phyloP scores from a whole-genome alignment of 1,140 invertebrate genomes.

The Chrysoperla carnea region DNA sequence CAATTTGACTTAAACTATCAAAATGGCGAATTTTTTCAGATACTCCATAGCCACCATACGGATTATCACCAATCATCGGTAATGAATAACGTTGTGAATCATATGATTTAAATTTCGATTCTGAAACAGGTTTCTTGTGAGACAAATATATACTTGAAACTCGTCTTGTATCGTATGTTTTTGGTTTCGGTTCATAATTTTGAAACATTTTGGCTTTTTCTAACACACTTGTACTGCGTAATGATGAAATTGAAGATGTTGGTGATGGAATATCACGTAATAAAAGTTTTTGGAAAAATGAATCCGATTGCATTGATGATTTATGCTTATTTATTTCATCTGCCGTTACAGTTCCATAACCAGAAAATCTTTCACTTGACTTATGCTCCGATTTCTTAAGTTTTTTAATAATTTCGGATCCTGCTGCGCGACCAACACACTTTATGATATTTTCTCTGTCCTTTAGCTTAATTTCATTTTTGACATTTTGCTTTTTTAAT shows the following conservation, averaged over 20 bases:
- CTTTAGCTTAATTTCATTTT: conserved; percentile 8
- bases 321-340: conserved; percentile 33
- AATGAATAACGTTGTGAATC: conserved; percentile 21
- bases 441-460: conserved; percentile 12
- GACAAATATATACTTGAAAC: conserved; percentile 40
- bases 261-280: conserved; percentile 26
- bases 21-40: not conserved
- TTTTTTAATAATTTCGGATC: conserved; percentile 14
- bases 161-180: conserved; percentile 33
- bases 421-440: conserved; percentile 8
- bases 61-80: not conserved
- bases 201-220: conserved; percentile 45
- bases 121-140: conserved; percentile 47
- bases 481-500: conserved; percentile 6
- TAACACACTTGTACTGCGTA: conserved; percentile 29
- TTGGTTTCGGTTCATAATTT: conserved; percentile 22
- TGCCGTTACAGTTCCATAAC: conserved; percentile 13
- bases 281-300: conserved; percentile 54
- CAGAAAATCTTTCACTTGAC: conserved; percentile 1
- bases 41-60: not conserved
- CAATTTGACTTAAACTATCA: not conserved
- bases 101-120: conserved; percentile 49
- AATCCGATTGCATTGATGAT: conserved; percentile 34
- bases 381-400: conserved; percentile 5
- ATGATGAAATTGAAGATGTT: conserved; percentile 16